Percentiles rank a stretch among this genome's conserved stretches.
Conservation (phyloP, 2,797 vertebrate species). For the Agapornis canus region DNA sequence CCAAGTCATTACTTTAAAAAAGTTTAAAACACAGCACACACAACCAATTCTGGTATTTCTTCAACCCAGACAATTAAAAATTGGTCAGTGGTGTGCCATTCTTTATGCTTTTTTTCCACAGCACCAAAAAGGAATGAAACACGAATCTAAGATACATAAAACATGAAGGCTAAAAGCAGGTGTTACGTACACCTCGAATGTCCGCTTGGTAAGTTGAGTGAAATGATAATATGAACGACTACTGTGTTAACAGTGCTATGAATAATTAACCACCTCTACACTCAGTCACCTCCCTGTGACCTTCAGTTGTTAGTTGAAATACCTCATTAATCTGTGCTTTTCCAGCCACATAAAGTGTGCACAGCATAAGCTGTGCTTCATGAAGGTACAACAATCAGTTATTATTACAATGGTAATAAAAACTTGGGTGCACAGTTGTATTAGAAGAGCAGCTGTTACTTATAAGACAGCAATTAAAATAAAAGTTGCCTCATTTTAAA, state of each 20-base stretch:
- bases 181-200: background rate
- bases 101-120: background rate
- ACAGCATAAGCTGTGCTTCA: background rate
- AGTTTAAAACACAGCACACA: background rate
- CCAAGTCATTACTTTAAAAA: background rate
- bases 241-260: background rate
- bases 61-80: background rate
- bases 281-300: background rate
- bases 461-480: background rate
- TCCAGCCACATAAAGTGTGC: background rate
- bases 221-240: background rate
- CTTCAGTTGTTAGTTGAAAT: background rate
- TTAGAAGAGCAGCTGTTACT: background rate
- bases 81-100: background rate
- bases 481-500: background rate
- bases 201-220: background rate
- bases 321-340: background rate
- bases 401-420: background rate
- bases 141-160: background rate
- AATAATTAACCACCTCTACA: background rate
- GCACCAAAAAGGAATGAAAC: background rate
- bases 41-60: background rate
- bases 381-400: background rate
- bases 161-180: background rate
- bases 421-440: background rate